Conservation (phyloP, 2,113 vertebrate species). For the Dolichallabes microphthalmus region DNA sequence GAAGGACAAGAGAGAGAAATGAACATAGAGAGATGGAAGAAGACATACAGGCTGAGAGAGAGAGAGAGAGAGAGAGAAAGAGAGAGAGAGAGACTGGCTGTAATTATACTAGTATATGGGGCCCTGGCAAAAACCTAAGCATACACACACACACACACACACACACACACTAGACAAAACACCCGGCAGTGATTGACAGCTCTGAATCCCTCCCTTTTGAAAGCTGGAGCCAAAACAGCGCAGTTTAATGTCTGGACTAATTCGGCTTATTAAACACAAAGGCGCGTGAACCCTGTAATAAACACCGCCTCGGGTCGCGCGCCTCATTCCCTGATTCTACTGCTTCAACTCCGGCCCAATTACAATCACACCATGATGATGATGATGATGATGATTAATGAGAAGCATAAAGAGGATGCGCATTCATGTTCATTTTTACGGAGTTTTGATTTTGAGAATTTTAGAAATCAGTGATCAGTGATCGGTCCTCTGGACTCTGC, state of each 20-base stretch:
- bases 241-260: conserved; percentile 12
- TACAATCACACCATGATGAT: background rate
- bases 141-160: background rate
- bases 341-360: background rate
- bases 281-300: background rate
- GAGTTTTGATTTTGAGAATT: background rate
- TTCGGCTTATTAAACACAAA: conserved; percentile 6
- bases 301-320: conserved; percentile 1
- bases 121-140: background rate
- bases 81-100: conserved; percentile 17
- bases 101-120: background rate
- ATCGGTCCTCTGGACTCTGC: background rate
- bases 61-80: conserved; percentile 19
- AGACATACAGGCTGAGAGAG: conserved; percentile 10
- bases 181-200: conserved; percentile 49
- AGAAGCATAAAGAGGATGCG: background rate
- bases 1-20: background rate
- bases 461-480: background rate
- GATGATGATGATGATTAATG: background rate
- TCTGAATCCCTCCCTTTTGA: conserved; percentile 58
- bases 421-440: background rate
- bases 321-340: background rate
- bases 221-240: conserved; percentile 6
- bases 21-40: background rate
- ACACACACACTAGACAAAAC: conserved; percentile 49